Evolutionary conservation across 1,140 invertebrate species (phyloP).

Genomic region (Potamilus streckersoni): DNA sequence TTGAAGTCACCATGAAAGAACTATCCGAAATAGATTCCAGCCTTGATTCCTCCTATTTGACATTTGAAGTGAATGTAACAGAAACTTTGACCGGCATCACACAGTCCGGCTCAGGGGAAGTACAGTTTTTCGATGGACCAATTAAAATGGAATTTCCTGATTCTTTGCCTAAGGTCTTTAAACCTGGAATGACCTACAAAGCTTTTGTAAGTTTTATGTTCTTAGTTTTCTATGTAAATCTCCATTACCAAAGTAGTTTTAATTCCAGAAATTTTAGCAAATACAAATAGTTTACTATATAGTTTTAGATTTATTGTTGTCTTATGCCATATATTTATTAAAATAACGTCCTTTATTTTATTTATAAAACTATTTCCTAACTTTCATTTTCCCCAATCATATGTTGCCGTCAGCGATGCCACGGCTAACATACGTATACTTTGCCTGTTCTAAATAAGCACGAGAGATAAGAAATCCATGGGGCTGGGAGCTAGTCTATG

Average conservation of each 20-base stretch:
- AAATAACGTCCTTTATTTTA: too few species aligned
- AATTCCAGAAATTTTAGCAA: not conserved
- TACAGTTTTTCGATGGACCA: conserved; percentile 31
- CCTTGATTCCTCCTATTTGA: conserved; percentile 30
- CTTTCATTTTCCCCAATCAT: too few species aligned
- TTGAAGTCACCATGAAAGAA: conserved; percentile 35
- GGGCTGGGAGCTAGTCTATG: too few species aligned
- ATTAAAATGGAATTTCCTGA: conserved; percentile 32
- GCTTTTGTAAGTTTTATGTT: conserved; percentile 27
- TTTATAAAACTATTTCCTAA: too few species aligned
- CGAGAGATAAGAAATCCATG: too few species aligned
- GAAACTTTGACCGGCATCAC: conserved; percentile 47
- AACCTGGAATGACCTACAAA: conserved; percentile 41
- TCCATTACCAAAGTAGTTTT: too few species aligned
- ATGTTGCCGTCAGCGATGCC: too few species aligned
- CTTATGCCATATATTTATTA: too few species aligned
- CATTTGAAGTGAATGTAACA: conserved; percentile 51
- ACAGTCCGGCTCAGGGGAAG: conserved; percentile 30
- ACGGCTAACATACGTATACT: too few species aligned
- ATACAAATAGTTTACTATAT: not conserved
- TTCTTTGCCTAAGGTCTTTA: conserved; percentile 33
- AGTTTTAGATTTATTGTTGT: too few species aligned
- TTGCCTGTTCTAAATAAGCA: too few species aligned
- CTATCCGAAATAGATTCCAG: conserved; percentile 33
- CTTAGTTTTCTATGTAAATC: too few species aligned